Percentiles rank a stretch among this genome's conserved stretches.
Evolutionary conservation across 2,888 invertebrate genomes (phyloP).

Genomic region (Galeruca laticollis): DNA sequence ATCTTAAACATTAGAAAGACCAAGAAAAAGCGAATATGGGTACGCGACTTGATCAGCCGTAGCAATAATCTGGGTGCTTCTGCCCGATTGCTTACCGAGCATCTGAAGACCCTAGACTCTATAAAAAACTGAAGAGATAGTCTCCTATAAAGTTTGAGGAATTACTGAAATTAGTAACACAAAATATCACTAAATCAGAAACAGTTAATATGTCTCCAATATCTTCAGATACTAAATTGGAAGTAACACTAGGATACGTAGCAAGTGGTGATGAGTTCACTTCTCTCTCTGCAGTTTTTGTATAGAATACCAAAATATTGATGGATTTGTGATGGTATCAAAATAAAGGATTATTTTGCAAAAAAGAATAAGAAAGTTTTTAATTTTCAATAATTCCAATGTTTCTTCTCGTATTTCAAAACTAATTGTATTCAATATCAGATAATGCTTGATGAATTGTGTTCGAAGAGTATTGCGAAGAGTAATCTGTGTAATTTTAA

Average conservation of each 20-base stretch:
- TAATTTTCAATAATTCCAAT: neutral
- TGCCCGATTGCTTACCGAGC: no score
- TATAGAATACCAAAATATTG: constrained; percentile 8
- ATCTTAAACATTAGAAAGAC: no score
- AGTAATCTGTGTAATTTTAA: no score
- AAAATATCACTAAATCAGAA: constrained; percentile 34
- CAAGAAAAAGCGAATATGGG: no score
- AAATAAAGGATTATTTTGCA: neutral
- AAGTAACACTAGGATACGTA: constrained; percentile 26
- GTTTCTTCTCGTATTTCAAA: no score
- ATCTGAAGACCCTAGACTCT: no score
- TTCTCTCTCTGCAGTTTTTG: constrained; percentile 19
- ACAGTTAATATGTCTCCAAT: constrained; percentile 30
- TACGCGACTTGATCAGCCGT: no score
- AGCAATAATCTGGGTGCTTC: no score
- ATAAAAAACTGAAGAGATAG: no score
- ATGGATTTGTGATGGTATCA: neutral
- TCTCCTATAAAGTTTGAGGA: constrained; percentile 25
- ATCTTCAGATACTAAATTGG: constrained; percentile 23
- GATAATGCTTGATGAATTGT: no score
- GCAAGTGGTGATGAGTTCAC: constrained; percentile 19
- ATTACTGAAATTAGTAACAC: constrained; percentile 29
- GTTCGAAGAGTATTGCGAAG: no score
- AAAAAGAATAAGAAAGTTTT: neutral
- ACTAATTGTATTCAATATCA: no score